Percentiles rank a stretch among this genome's conserved stretches.
phyloP scores from a whole-genome alignment of 2,113 vertebrate species.

The Sylvicapra grimmia region DNA sequence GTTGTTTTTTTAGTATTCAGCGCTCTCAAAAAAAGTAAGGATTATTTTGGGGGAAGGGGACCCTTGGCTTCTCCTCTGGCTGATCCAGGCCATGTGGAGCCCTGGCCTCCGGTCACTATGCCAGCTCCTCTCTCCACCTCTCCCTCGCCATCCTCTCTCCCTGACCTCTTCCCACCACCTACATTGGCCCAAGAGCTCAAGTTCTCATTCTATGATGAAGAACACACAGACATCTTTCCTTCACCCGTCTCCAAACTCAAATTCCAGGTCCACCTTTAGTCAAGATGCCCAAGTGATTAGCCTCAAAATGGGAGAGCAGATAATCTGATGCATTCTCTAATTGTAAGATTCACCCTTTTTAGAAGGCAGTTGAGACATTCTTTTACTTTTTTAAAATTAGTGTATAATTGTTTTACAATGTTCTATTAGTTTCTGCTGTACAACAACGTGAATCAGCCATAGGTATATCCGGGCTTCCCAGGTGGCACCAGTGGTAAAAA shows the following conservation, averaged over 20 bases:
- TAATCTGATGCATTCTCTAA: neutral
- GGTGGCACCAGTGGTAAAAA: neutral
- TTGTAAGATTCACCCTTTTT: neutral
- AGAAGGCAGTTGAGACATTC: neutral
- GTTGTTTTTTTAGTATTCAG: neutral
- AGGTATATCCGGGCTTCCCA: neutral
- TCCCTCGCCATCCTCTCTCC: neutral
- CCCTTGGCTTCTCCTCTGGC: neutral
- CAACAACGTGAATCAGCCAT: neutral
- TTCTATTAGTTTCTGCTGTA: neutral
- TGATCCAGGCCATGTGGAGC: neutral
- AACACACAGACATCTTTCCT: neutral
- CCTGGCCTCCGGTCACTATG: fast-evolving
- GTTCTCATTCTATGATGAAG: neutral
- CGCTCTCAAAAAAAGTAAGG: neutral
- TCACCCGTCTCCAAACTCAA: neutral
- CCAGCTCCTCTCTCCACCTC: neutral
- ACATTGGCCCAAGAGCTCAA: neutral
- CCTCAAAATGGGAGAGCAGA: neutral
- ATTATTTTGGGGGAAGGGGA: neutral
- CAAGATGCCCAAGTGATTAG: neutral
- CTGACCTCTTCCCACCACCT: neutral
- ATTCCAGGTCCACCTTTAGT: neutral
- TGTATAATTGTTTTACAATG: neutral
- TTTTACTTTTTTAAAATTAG: neutral